phyloP scores from a whole-genome alignment of 2,797 vertebrate species.

The Oophaga sylvatica region DNA sequence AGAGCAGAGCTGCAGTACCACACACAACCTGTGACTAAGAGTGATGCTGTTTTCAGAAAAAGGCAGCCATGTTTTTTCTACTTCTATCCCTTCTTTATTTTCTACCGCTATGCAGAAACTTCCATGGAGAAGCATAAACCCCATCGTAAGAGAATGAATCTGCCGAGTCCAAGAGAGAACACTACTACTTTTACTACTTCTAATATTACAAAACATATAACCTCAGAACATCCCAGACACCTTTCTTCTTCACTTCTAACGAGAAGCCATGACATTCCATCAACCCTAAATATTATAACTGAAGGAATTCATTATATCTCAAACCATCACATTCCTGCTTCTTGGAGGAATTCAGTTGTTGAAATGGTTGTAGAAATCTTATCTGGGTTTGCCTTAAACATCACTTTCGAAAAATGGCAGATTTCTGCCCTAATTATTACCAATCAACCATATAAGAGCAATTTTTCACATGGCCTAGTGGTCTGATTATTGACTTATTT shows the following conservation, averaged over 20 bases:
- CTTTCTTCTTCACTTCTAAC: neutral
- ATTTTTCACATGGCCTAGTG: too few relatives aligned
- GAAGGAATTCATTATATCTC: neutral
- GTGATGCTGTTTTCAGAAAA: too few relatives aligned
- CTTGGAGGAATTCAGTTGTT: neutral
- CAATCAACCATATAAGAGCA: too few relatives aligned
- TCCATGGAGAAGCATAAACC: too few relatives aligned
- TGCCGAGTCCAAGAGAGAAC: neutral
- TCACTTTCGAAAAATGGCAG: neutral
- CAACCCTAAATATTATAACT: neutral
- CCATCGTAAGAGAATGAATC: neutral
- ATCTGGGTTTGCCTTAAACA: neutral
- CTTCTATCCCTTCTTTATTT: too few relatives aligned
- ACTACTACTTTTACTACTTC: neutral
- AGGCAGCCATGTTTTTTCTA: too few relatives aligned
- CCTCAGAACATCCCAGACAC: neutral
- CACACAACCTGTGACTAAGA: too few relatives aligned
- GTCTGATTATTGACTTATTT: too few relatives aligned
- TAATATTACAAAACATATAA: neutral
- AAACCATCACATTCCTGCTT: neutral
- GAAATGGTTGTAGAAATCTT: neutral
- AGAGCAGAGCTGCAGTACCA: too few relatives aligned
- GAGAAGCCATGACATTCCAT: neutral
- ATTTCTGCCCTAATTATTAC: too few relatives aligned
- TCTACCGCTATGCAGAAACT: too few relatives aligned